Evolutionary conservation across 2,113 vertebrate species (phyloP), one percentile per base, ranked within the genome.

Genomic region (Rhadina sibilatrix): DNA sequence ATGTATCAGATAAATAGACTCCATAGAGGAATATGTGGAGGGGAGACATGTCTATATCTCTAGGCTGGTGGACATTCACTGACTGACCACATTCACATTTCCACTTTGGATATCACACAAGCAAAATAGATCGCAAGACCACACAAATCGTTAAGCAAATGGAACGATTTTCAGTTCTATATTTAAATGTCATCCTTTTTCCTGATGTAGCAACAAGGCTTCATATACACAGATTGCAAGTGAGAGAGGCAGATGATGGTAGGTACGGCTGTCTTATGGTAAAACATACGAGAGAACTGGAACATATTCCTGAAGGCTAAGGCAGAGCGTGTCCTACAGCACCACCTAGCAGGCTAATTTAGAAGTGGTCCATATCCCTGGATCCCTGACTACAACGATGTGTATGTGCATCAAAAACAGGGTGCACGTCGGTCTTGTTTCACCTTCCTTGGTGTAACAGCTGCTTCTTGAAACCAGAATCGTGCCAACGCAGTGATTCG

Each of bases 281-380:
- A 38, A 81, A 76, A 60, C 12, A 21, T 8, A 15, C 1, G 23
- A 30, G 15, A 13, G 22, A 61, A 47, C 63, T 3, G 23, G 15
- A 23, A n/a, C 11, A 1, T 11, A 18, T 37, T 63, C 64, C 24
- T 42, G 50, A 61, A 46, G 13, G 85, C 30, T 38, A 59, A 57
- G 17, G 92, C 86, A 90, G 84, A 96, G 56, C 68, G 8, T 70
- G 91, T 97, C 96, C 95, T 97, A 22, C 4, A 97, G 97, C 97
- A 97, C 97, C 97, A 97, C 66, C 97, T 97, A 97, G 97, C 96
- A 85, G 96, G 87, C 96, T 96, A 93, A 97, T 94, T 90, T 92
- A 87, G 84, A 89, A 95, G 69, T 35, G 42, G 75, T 63, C 53
- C 50, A 7, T 42, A 53, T n/a, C 20, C 30, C 57, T 77, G 33